Base-by-base conservation (phyloP, 2,797 vertebrate species). In the Acomys russatus region DNA sequence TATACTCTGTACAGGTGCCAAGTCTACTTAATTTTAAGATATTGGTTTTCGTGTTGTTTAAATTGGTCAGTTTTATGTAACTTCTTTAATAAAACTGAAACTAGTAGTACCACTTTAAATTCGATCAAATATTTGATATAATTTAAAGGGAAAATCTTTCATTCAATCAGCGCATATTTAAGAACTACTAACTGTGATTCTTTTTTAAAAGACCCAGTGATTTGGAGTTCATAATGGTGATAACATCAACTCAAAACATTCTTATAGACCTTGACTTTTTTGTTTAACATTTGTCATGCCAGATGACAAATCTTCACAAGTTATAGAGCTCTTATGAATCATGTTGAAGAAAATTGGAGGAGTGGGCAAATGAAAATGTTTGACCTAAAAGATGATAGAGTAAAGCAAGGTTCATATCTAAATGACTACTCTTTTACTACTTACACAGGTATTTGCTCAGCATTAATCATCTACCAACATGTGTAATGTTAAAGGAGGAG, bases 351-450 rank as follows among this genome's bases (percentile, higher is more conserved):
- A 79, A 92, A 78, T 4, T 7, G 1, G 1, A 68, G 1, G 3
- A 83, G 1, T 56, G 2, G 3, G 0, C 38, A 49, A 64, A 88
- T 18, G 2, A n/a, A 25, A 49, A 74, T 51, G 14, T 59, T 87
- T 80, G 63, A 10, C 35, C 71, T 70, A 77, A 64, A 54, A 68
- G 9, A 51, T 59, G 11, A 59, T 18, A 94, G 6, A 25, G 23
- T 76, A 90, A 95, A 95, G n/a, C 12, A 74, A 17, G 33, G 11
- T 61, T 9, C 88, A 44, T 87, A 89, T 91, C 5, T 76, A 86
- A 89, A 73, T 25, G 4, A 61, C 3, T 71, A 7, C 4, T 56
- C 80, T 38, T 86, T 70, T n/a, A 35, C 66, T 51, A 73, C 33
- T 88, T 90, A 66, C 76, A 71, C 15, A 78, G 70, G n/a, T 77